Conservation (phyloP, 92 coral and sea anemone genomes). For the Parazoanthus swiftii region DNA sequence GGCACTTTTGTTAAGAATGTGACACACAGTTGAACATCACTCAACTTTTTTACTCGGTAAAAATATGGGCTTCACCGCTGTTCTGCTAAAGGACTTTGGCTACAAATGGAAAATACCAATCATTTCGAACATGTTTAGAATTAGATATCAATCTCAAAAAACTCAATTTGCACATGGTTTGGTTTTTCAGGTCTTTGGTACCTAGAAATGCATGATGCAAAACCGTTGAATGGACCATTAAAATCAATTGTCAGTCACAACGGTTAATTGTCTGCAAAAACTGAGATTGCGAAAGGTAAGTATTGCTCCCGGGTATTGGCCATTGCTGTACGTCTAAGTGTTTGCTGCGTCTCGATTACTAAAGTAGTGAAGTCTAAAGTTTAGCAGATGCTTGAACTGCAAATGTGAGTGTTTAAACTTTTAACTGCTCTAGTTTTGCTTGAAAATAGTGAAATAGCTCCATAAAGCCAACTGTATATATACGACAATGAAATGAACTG, state of each 20-base stretch:
- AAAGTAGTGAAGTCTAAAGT: no score
- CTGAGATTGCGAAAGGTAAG: no score
- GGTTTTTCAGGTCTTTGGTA: background rate
- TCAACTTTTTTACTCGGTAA: background rate
- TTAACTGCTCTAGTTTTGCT: background rate
- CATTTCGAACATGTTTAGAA: background rate
- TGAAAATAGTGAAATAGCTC: background rate
- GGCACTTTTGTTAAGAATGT: background rate
- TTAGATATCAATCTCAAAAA: background rate
- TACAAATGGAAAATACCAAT: background rate
- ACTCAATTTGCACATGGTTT: background rate
- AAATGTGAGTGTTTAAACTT: no score
- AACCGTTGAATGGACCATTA: background rate
- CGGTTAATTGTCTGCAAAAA: no score
- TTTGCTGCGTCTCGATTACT: no score
- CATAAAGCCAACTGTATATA: background rate
- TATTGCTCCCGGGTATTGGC: no score
- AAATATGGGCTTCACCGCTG: background rate
- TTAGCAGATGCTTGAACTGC: no score
- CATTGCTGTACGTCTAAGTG: no score
- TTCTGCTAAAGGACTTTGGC: background rate
- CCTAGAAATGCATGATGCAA: background rate
- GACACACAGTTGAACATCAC: background rate
- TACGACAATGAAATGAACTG: background rate
- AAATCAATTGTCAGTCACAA: background rate